Evolutionary conservation across 2,113 vertebrate species (phyloP).

Genomic region (Lates calcarifer): DNA sequence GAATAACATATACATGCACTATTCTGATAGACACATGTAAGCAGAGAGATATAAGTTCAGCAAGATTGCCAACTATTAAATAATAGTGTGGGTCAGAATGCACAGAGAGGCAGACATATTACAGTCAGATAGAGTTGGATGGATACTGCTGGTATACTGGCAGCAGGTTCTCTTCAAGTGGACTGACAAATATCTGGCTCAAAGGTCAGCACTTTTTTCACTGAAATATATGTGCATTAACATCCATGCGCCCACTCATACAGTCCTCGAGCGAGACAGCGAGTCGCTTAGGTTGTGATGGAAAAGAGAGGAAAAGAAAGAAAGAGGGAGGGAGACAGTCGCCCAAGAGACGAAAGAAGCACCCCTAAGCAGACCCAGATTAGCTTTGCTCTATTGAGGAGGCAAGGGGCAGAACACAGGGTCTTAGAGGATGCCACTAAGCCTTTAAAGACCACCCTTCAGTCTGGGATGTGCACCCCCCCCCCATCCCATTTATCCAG

Average conservation of each 20-base stretch:
- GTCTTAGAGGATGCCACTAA: conserved; percentile 70
- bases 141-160: conserved; percentile 11
- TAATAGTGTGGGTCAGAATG: not conserved
- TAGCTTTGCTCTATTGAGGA: conserved; percentile 81
- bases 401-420: conserved; percentile 76
- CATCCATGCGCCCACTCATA: conserved; percentile 36
- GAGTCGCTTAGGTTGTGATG: conserved; percentile 5
- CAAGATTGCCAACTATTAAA: not conserved
- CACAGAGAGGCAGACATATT: not conserved
- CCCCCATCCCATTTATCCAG: conserved; percentile 64
- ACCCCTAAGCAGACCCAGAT: conserved; percentile 66
- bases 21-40: not conserved
- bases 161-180: conserved; percentile 40
- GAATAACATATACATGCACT: not conserved
- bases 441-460: conserved; percentile 70
- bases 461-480: conserved; percentile 45
- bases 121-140: conserved; percentile 7
- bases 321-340: conserved; percentile 19
- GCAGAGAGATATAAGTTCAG: not conserved
- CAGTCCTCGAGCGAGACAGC: conserved; percentile 66
- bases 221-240: conserved; percentile 33
- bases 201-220: conserved; percentile 53
- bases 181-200: conserved; percentile 30
- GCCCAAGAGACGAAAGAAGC: conserved; percentile 44
- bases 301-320: not conserved